These are phyloP conservation scores for Prorops nasuta DNA, from an alignment of 1,140 invertebrate species.

Conservation along the genomic window DNA sequence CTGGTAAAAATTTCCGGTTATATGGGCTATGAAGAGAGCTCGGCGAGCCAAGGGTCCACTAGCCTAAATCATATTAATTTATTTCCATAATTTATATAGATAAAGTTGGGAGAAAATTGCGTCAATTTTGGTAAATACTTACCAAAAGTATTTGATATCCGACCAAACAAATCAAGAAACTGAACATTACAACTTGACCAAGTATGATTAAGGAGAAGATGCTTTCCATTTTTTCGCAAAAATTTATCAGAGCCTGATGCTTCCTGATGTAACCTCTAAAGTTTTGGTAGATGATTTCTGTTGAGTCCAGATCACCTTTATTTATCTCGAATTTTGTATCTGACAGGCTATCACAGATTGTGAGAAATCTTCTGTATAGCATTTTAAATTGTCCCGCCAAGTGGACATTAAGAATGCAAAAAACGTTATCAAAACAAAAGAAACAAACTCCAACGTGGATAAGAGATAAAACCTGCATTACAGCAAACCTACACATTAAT, in stretches of 20 bases:
- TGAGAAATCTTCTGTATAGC: constrained; percentile 11
- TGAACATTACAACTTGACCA: constrained; percentile 13
- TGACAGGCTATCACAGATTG: background rate
- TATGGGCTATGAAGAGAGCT: constrained; percentile 12
- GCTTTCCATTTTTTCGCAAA: constrained; percentile 10
- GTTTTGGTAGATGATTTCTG: background rate
- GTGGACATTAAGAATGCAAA: constrained; percentile 26
- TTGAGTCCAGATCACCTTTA: too few relatives aligned
- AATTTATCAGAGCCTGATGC: constrained; percentile 17
- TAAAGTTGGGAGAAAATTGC: background rate
- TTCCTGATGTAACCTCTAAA: constrained; percentile 5
- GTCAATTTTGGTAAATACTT: background rate
- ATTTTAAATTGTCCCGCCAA: constrained; percentile 30
- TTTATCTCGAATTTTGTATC: too few relatives aligned
- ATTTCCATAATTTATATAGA: background rate
- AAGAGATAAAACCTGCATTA: constrained; percentile 16
- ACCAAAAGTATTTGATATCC: constrained; percentile 15
- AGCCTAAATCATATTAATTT: background rate
- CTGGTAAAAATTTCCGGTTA: constrained; percentile 15
- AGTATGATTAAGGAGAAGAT: constrained; percentile 11
- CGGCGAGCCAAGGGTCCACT: constrained; percentile 9
- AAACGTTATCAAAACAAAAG: constrained; percentile 30
- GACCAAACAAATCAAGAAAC: constrained; percentile 11
- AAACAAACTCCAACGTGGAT: constrained; percentile 20
- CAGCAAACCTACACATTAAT: background rate